Evolutionary conservation across 2,888 invertebrate genomes (phyloP).

Genomic region (Linnaemya vulpina): DNA sequence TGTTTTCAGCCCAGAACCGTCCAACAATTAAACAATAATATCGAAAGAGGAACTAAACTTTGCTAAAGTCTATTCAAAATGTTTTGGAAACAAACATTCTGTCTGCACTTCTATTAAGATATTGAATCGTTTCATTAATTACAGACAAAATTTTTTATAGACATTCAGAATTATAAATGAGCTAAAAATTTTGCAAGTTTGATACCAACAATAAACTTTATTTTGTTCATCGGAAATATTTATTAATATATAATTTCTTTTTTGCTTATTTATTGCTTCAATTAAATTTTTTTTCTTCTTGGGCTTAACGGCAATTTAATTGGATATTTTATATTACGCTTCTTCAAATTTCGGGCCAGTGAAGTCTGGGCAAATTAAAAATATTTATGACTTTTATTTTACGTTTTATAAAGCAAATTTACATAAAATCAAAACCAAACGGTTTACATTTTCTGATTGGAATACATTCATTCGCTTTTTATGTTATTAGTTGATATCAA

Average conservation of each 20-base stretch:
- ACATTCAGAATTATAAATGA: no score
- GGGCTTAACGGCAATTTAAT: neutral
- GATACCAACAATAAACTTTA: no score
- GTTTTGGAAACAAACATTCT: no score
- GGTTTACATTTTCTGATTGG: neutral
- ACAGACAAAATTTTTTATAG: no score
- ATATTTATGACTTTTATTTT: neutral
- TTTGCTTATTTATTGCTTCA: neutral
- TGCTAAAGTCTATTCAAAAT: no score
- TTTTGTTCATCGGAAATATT: no score
- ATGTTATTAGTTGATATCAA: conserved; percentile 31
- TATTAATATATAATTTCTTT: neutral
- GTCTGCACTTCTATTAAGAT: no score
- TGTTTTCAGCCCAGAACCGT: no score
- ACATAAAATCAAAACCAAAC: conserved; percentile 17
- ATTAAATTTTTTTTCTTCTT: neutral
- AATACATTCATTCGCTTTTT: neutral
- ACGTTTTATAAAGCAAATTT: neutral
- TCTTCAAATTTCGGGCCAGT: neutral
- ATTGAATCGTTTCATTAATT: no score
- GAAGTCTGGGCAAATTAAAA: neutral
- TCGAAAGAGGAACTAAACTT: neutral
- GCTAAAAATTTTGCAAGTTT: no score
- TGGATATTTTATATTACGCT: neutral
- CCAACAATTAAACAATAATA: no score